A percentile compares a stretch with the other conserved stretches of the same genome.
Evolutionary conservation across 2,113 vertebrate species (phyloP).

Genomic region (Conger conger): DNA sequence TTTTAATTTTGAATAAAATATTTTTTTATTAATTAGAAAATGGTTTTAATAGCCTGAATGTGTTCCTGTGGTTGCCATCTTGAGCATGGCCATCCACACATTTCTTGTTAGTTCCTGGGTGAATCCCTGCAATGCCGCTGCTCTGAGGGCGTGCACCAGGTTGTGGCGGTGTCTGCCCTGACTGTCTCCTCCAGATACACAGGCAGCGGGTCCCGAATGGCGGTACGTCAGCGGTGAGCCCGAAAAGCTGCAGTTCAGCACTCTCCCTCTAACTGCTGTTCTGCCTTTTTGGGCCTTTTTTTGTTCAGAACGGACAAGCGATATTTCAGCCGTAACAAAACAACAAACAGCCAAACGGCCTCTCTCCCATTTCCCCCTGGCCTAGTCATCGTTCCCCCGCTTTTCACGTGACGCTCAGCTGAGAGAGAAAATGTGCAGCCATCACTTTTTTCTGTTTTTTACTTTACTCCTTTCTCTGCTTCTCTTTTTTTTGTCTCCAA

Average conservation of each 20-base stretch:
- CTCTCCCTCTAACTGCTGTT: background rate
- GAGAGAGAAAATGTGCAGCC: conserved; percentile 48
- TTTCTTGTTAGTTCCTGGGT: background rate
- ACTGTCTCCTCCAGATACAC: background rate
- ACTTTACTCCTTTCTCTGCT: conserved; percentile 31
- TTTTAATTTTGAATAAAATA: too few species aligned
- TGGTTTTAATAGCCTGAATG: too few species aligned
- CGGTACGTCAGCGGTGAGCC: background rate
- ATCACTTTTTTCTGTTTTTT: conserved; percentile 17
- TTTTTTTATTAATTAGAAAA: too few species aligned
- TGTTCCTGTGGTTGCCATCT: too few species aligned
- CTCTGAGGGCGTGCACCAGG: background rate
- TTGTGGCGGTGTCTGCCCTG: background rate
- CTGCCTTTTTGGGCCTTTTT: background rate
- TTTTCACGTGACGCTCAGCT: conserved; percentile 37
- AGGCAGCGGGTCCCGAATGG: background rate
- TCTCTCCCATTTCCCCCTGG: conserved; percentile 11
- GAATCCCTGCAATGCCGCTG: background rate
- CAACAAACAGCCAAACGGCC: background rate
- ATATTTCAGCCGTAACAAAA: conserved; percentile 6
- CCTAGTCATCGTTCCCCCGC: conserved; percentile 24
- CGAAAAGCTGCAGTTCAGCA: conserved; percentile 1
- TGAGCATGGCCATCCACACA: background rate
- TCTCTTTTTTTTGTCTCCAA: conserved; percentile 12
- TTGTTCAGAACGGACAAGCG: background rate